A percentile compares a stretch with the other conserved stretches of the same genome.
Evolutionary conservation across 2,888 invertebrate species (phyloP).

Genomic region (Leucophora obtusa): DNA sequence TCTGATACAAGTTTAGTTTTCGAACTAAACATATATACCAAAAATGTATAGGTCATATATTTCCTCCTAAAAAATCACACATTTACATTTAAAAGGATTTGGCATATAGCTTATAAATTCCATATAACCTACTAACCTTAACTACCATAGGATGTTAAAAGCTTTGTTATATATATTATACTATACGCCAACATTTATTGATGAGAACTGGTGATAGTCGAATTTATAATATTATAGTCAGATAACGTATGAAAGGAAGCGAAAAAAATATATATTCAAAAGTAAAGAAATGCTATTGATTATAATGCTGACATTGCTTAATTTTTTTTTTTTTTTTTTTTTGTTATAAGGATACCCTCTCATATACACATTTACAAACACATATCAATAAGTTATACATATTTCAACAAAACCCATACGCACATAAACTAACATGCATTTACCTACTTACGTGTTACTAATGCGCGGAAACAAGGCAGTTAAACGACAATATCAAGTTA

Average conservation of each 20-base stretch:
- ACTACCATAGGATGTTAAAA: conserved; percentile 33
- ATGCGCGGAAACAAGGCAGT: conserved; percentile 53
- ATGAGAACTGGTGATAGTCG: conserved; percentile 34
- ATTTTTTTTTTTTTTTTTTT: conserved; percentile 10
- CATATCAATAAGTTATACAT: conserved; percentile 26
- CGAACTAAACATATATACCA: background rate
- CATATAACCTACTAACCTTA: conserved; percentile 35
- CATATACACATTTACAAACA: conserved; percentile 11
- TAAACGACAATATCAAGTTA: conserved; percentile 55
- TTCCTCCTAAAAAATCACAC: conserved; percentile 5
- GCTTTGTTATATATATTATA: conserved; percentile 37
- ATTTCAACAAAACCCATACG: background rate
- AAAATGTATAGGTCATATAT: conserved; percentile 12
- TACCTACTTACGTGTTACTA: conserved; percentile 39
- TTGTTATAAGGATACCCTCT: background rate
- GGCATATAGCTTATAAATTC: conserved; percentile 35
- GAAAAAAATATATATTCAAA: conserved; percentile 11
- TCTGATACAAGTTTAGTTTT: no score
- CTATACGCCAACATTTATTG: conserved; percentile 34
- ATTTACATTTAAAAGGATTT: conserved; percentile 33
- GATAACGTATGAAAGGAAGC: conserved; percentile 28
- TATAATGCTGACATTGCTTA: conserved; percentile 33
- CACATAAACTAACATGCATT: background rate
- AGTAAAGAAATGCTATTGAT: conserved; percentile 49
- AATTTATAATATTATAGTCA: conserved; percentile 21